Evolutionary conservation across 1,140 invertebrate species (phyloP), one percentile per base, ranked within the genome.

Genomic region (Heliconius nattereri): DNA sequence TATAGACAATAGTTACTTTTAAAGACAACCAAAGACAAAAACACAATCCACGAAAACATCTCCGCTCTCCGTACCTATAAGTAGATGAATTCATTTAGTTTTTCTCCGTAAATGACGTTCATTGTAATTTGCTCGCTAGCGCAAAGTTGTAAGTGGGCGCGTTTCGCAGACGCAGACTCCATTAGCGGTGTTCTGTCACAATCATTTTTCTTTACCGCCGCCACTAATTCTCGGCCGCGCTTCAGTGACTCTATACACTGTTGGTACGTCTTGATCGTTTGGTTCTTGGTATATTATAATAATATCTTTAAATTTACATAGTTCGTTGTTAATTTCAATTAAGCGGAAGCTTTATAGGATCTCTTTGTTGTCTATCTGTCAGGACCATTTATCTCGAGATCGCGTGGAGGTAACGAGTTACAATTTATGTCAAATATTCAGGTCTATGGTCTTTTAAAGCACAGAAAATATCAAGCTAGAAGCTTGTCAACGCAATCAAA

Each of bases 171-270:
- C 90, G 92, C 89, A 91, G 92, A 91, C 90, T 94, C 92, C 92
- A 94, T 94, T 94, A 94, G 91, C 86, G 89, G 85, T 91, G 92
- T 89, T 90, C 92, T 94, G 92, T 94, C 93, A 93, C 93, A 94
- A 93, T 94, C 91, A 93, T 94, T 94, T 94, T 94, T 94, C 92
- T 94, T 94, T 93, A 88, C 90, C 91, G 91, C 91, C 89, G 90
- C 90, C 85, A 91, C 92, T 94, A 93, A 94, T 94, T 94, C 92
- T 92, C 91, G 87, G 87, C 90, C 86, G 84, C 91, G 90, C 90
- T 93, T 89, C 90, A 90, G 87, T 92, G 90, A 87, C 74, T 87
- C 85, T 85, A 37, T 71, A 92, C 82, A 71, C 16, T 73, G 80
- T 40, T 40, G 0, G 23, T 76, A 13, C 3, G 23, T 85, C 80